Conservation (phyloP, 92 coral and sea anemone genomes). For the Umimayanthus chanpuru region DNA sequence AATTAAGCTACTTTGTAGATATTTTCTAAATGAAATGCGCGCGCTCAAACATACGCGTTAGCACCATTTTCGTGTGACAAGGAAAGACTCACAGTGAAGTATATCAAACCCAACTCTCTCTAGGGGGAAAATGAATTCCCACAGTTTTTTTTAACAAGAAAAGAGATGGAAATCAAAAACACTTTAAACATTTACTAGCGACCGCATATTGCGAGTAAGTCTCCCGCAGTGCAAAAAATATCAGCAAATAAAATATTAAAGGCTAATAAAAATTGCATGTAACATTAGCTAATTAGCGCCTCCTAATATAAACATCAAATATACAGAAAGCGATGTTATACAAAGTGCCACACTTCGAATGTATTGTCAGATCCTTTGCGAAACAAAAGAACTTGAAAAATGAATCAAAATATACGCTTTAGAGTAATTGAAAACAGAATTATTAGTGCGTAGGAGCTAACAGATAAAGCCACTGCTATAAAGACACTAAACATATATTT, state of each 20-base stretch:
- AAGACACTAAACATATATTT: neutral
- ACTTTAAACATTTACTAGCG: constrained; percentile 4
- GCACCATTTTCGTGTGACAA: neutral
- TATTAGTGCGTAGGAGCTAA: neutral
- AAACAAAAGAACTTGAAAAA: neutral
- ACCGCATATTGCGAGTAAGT: neutral
- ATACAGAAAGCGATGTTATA: neutral
- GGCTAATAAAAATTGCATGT: constrained; percentile 7
- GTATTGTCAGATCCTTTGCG: neutral
- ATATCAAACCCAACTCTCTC: neutral
- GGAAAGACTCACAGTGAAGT: neutral
- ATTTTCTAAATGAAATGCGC: neutral
- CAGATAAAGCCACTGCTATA: neutral
- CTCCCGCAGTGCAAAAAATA: constrained; percentile 17
- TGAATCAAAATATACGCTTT: neutral
- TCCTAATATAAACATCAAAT: constrained; percentile 16
- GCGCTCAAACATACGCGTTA: neutral
- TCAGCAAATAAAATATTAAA: constrained; percentile 32
- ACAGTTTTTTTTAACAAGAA: neutral
- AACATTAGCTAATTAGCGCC: constrained; percentile 42
- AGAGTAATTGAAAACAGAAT: neutral
- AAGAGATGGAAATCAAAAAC: neutral
- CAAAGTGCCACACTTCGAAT: neutral
- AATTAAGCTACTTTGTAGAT: neutral
- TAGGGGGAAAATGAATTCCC: neutral